These are phyloP conservation scores for Heliconius cydno DNA, from an alignment of 2,888 invertebrate species.

Conservation along the genomic window DNA sequence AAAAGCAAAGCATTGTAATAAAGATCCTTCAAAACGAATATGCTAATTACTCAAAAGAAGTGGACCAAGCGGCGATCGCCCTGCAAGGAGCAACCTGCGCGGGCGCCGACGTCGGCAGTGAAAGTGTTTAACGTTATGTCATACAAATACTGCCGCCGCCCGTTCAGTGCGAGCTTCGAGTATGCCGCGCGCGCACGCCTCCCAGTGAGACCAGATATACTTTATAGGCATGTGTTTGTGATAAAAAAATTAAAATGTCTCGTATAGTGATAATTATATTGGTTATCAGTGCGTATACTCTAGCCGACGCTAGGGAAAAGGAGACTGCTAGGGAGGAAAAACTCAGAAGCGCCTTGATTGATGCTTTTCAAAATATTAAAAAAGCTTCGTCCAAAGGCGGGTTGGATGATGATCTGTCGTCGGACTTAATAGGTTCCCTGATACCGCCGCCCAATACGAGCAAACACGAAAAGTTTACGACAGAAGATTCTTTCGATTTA, in stretches of 20 bases:
- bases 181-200: conserved; percentile 73
- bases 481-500: conserved; percentile 67
- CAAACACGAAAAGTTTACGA: conserved; percentile 57
- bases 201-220: conserved; percentile 48
- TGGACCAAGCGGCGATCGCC: conserved; percentile 51
- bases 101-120: conserved; percentile 51
- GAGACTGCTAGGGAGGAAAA: conserved; percentile 74
- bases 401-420: conserved; percentile 64
- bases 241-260: conserved; percentile 62
- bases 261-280: conserved; percentile 65
- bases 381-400: conserved; percentile 73
- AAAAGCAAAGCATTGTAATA: background rate
- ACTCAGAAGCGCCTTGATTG: conserved; percentile 73
- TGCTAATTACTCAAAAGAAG: conserved; percentile 28
- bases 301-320: conserved; percentile 58
- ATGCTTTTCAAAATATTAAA: conserved; percentile 78
- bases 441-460: conserved; percentile 54
- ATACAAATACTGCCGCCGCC: conserved; percentile 54
- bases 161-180: conserved; percentile 68
- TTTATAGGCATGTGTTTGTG: conserved; percentile 60
- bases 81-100: conserved; percentile 58
- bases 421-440: conserved; percentile 71
- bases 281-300: conserved; percentile 64
- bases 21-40: conserved; percentile 2
- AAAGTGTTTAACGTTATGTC: conserved; percentile 73